Percentiles rank a stretch among this genome's conserved stretches.
Evolutionary conservation across 2,797 vertebrate species (phyloP).

Genomic region (Mormyrops attenuatus): DNA sequence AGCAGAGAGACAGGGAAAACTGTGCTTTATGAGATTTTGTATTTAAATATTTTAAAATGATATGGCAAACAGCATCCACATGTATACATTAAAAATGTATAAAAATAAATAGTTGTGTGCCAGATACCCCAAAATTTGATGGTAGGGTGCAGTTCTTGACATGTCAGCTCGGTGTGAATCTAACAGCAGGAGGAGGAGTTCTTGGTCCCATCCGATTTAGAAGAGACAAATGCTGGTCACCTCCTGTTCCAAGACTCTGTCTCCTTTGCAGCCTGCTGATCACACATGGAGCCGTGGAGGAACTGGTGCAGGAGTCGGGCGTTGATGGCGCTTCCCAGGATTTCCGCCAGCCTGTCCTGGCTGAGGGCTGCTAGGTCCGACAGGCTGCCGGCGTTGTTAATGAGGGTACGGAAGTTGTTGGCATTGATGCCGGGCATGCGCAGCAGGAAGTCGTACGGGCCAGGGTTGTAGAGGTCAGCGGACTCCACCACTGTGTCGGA

Average conservation of each 20-base stretch:
- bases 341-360: conserved; percentile 65
- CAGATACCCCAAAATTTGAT: neutral
- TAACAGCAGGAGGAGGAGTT: neutral
- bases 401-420: conserved; percentile 76
- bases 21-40: neutral
- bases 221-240: neutral
- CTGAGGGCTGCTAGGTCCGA: conserved; percentile 73
- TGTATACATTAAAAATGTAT: neutral
- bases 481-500: conserved; percentile 77
- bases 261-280: conserved; percentile 44
- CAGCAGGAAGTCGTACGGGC: conserved; percentile 86
- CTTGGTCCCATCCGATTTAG: neutral
- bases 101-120: neutral
- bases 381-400: conserved; percentile 70
- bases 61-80: neutral
- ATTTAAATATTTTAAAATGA: conserved; percentile 1
- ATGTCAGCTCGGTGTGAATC: too few relatives aligned
- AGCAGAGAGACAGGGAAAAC: neutral
- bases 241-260: conserved; percentile 7
- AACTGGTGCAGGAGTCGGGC: conserved; percentile 81
- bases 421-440: conserved; percentile 87
- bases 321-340: conserved; percentile 67
- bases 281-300: conserved; percentile 66
- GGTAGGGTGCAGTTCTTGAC: neutral
- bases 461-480: conserved; percentile 78